Evolutionary conservation across 2,888 invertebrate genomes (phyloP), one percentile per base, ranked within the genome.

Genomic region (Thymelicus sylvestris): DNA sequence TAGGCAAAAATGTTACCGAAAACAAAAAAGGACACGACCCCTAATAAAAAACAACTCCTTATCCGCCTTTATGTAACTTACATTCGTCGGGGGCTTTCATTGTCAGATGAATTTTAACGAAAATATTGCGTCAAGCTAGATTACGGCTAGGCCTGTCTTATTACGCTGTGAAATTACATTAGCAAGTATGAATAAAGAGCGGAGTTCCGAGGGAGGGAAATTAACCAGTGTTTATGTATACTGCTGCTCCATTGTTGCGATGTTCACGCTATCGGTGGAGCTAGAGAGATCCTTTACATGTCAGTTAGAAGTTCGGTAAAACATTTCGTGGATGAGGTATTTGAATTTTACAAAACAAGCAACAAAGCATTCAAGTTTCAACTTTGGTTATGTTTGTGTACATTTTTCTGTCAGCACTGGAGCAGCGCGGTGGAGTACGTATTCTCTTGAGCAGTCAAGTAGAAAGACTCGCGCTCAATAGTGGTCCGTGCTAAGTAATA

Each of bases 101-200:
- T 63, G 48, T 63, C 31, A 38, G 38, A 48, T 38, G 50, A 50
- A 38, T 64, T 64, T 62, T 48, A 57, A 66, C 44, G 57, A 66
- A 57, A 66, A 44, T 55, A 66, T 57, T 57, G 57, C 57, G 66
- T 59, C 59, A 66, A 38, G 59, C 66, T 59, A 66, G 66, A 57
- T 66, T 41, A 57, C 66, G 15, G 66, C 66, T 66, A 66, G 66
- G 59, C 66, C 66, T 55, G 66, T 74, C 76, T 77, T 75, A 74
- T 75, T 74, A 76, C 73, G 66, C n/a, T 70, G 71, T 66, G 73
- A 73, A 74, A 78, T 78, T 75, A 75, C 74, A 77, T 77, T 77
- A 76, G 77, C 72, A 72, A 77, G 74, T 73, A 73, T 73, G 76
- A 75, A 74, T 77, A 75, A 74, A 72, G 72, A 57, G 66, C 62